A percentile compares a stretch with the other conserved stretches of the same genome.
Evolutionary conservation across 1,140 invertebrate species (phyloP).

Genomic region (Cepaea nemoralis): DNA sequence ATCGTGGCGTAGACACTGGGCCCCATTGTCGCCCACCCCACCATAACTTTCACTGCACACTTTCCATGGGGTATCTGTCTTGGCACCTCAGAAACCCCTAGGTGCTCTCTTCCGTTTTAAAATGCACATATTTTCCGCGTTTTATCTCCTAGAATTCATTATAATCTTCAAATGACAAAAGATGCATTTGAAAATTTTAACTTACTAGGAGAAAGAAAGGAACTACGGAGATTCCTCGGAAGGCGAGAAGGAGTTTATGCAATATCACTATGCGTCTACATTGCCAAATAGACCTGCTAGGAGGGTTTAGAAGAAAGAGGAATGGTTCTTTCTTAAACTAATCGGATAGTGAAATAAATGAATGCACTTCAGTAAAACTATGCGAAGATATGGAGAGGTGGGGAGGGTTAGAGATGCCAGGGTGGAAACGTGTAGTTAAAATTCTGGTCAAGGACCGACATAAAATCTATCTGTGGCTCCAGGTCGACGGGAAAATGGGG

Average conservation of each 20-base stretch:
- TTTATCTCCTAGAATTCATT: not conserved
- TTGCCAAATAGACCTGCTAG: no score
- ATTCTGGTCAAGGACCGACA: not conserved
- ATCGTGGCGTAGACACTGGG: not conserved
- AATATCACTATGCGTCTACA: no score
- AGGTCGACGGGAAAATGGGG: no score
- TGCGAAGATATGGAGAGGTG: not conserved
- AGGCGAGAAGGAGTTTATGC: no score
- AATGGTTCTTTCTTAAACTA: no score
- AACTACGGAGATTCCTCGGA: no score
- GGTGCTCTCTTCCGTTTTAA: conserved; percentile 2
- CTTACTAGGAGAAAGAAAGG: not conserved
- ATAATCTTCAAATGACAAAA: not conserved
- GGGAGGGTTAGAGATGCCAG: not conserved
- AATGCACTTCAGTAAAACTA: not conserved
- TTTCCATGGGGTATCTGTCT: not conserved
- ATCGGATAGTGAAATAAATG: no score
- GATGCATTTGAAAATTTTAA: conserved; percentile 8
- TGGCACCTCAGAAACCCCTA: not conserved
- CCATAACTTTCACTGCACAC: not conserved
- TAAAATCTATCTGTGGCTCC: not conserved
- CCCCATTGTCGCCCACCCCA: not conserved
- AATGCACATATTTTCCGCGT: not conserved
- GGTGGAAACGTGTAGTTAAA: not conserved
- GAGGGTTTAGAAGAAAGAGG: no score